A percentile compares a stretch with the other conserved stretches of the same genome.
Evolutionary conservation across 2,113 vertebrate genomes (phyloP).

Genomic region (Hyperoodon ampullatus): DNA sequence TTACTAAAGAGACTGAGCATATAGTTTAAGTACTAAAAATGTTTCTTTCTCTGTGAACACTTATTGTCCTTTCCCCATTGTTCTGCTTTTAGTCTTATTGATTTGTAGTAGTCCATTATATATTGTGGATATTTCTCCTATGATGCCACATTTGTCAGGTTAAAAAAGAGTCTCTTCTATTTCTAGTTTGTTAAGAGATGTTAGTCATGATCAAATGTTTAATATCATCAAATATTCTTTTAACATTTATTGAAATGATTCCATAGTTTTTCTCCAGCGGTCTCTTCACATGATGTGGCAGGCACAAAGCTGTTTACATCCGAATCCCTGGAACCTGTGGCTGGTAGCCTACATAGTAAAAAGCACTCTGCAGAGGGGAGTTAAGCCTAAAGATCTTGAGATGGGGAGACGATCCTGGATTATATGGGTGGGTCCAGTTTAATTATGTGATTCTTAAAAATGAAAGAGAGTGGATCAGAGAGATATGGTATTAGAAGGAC

Average conservation of each 20-base stretch:
- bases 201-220: not conserved
- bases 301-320: accelerated
- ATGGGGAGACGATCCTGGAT: not conserved
- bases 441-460: not conserved
- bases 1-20: not conserved
- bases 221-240: not conserved
- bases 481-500: not conserved
- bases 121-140: not conserved
- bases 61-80: not conserved
- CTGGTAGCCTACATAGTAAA: too few species aligned
- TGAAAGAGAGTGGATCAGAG: not conserved
- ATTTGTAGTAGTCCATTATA: not conserved
- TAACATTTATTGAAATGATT: not conserved
- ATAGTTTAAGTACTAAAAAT: not conserved
- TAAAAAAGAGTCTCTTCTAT: not conserved
- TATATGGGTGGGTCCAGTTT: not conserved
- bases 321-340: not conserved
- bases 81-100: not conserved
- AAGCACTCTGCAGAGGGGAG: not conserved
- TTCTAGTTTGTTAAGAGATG: not conserved
- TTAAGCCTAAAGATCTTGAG: not conserved
- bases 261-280: not conserved
- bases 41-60: not conserved
- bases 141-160: not conserved
- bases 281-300: not conserved